These are phyloP conservation scores for Formica exsecta DNA, from an alignment of 1,140 invertebrate species.

Conservation along the genomic window DNA sequence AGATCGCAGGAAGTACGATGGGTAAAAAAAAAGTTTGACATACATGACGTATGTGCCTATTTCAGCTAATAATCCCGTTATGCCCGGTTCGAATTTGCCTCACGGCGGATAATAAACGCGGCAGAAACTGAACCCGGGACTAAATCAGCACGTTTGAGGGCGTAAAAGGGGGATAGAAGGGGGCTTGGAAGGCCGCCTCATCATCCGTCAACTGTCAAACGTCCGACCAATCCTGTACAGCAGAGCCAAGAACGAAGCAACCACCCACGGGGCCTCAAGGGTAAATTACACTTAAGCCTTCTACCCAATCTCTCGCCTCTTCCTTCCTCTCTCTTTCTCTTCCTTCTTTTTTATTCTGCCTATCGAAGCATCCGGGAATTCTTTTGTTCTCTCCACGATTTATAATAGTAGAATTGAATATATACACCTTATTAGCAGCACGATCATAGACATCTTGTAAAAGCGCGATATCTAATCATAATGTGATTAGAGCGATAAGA, in stretches of 20 bases:
- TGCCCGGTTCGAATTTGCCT: slow-evolving; percentile 66
- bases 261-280: slow-evolving; percentile 81
- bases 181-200: slow-evolving; percentile 83
- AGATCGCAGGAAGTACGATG: slow-evolving; percentile 5
- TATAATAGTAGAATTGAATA: neutral
- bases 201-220: slow-evolving; percentile 86
- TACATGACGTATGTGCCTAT: slow-evolving; percentile 72
- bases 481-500: too few species aligned
- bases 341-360: slow-evolving; percentile 8
- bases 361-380: slow-evolving; percentile 27
- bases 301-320: slow-evolving; percentile 53
- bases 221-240: slow-evolving; percentile 83
- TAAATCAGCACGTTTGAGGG: slow-evolving; percentile 71
- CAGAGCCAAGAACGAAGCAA: slow-evolving; percentile 78
- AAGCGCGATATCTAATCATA: too few species aligned
- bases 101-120: slow-evolving; percentile 78
- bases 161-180: slow-evolving; percentile 71
- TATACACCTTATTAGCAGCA: too few species aligned
- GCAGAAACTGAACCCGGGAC: slow-evolving; percentile 63
- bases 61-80: slow-evolving; percentile 82
- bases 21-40: neutral
- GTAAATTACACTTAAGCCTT: slow-evolving; percentile 76
- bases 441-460: too few species aligned
- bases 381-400: slow-evolving; percentile 18
- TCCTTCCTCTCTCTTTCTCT: slow-evolving; percentile 21